Evolutionary conservation across 2,888 invertebrate genomes (phyloP).

Genomic region (Caenorhabditis macrosperma): DNA sequence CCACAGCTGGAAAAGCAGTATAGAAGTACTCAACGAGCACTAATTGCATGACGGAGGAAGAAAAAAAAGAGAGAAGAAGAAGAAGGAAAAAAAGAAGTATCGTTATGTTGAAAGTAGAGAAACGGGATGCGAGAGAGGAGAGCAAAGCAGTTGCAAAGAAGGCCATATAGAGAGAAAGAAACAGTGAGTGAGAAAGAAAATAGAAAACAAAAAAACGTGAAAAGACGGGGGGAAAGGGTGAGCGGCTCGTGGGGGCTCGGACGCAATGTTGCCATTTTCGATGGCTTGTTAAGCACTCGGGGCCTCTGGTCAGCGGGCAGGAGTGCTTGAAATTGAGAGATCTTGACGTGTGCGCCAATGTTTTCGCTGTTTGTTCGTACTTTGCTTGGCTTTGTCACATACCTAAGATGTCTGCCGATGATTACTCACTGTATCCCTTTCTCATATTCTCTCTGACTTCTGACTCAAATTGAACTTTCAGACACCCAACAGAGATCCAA

Average conservation of each 20-base stretch:
- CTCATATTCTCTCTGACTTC: background rate
- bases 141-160: slow-evolving; percentile 50
- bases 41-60: slow-evolving; percentile 53
- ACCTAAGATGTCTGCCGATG: too few relatives aligned
- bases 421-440: too few relatives aligned
- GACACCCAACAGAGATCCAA: too few relatives aligned
- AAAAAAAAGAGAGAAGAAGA: slow-evolving; percentile 28
- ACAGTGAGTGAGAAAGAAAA: slow-evolving; percentile 35
- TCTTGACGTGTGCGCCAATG: background rate
- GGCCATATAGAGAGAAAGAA: slow-evolving; percentile 34
- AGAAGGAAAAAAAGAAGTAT: slow-evolving; percentile 39
- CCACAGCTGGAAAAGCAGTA: slow-evolving; percentile 15
- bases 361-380: background rate
- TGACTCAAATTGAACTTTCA: too few relatives aligned
- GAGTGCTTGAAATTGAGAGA: background rate
- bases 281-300: slow-evolving; percentile 15
- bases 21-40: slow-evolving; percentile 39
- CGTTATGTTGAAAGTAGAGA: slow-evolving; percentile 46
- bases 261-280: slow-evolving; percentile 24
- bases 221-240: slow-evolving; percentile 10
- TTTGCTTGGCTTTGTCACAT: too few relatives aligned
- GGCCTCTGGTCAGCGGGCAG: background rate
- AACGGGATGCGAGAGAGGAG: slow-evolving; percentile 39
- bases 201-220: slow-evolving; percentile 15
- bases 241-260: background rate